These are phyloP conservation scores for Halichoerus grypus DNA, from an alignment of 2,113 vertebrate species.

Conservation along the genomic window DNA sequence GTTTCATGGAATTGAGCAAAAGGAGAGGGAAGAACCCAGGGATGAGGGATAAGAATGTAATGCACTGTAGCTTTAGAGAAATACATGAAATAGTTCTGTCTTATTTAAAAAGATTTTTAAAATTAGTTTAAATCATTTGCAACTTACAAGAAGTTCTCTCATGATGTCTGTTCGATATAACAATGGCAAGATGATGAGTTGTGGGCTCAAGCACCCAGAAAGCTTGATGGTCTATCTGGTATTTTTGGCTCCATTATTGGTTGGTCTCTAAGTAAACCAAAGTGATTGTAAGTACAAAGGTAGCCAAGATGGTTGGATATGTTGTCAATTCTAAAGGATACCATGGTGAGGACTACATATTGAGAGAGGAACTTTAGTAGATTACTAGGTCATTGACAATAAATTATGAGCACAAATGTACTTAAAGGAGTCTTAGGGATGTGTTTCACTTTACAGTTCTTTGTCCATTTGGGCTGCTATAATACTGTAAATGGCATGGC, in stretches of 20 bases:
- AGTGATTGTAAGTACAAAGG: background rate
- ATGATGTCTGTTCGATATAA: background rate
- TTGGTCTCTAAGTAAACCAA: background rate
- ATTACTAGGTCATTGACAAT: slow-evolving; percentile 96
- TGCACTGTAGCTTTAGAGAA: background rate
- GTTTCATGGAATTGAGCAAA: background rate
- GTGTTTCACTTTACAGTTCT: slow-evolving; percentile 19
- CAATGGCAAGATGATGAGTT: background rate
- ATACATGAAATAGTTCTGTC: background rate
- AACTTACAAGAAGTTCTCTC: background rate
- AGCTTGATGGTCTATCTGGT: background rate
- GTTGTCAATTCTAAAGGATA: background rate
- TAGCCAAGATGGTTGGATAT: background rate
- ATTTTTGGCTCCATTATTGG: background rate
- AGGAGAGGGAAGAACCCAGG: background rate
- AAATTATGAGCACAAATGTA: slow-evolving; percentile 90
- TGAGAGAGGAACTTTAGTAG: slow-evolving; percentile 95
- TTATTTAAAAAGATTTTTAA: background rate
- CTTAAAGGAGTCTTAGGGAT: slow-evolving; percentile 87
- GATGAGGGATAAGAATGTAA: background rate
- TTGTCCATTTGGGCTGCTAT: background rate
- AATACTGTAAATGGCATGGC: background rate
- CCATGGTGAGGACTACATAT: slow-evolving; percentile 80
- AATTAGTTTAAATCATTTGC: background rate
- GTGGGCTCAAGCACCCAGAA: background rate